phyloP scores from a whole-genome alignment of 2,888 invertebrate genomes.

The Saturnia japonica region DNA sequence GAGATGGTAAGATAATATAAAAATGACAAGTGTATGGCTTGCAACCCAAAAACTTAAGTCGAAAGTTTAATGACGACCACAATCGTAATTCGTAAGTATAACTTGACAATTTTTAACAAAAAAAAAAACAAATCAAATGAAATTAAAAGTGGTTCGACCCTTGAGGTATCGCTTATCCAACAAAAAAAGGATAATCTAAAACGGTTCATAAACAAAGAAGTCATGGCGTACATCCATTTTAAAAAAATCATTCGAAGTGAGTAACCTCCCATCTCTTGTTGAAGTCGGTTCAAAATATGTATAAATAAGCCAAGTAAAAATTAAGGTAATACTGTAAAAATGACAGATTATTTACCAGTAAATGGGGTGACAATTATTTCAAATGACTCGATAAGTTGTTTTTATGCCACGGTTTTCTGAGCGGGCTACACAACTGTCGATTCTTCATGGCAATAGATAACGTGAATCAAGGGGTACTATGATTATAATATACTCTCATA shows the following conservation, averaged over 20 bases:
- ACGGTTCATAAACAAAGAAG: too few relatives aligned
- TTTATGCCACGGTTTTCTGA: not conserved
- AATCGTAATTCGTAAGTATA: not conserved
- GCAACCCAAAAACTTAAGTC: not conserved
- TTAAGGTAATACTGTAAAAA: not conserved
- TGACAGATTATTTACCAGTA: not conserved
- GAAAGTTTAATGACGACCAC: not conserved
- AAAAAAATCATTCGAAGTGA: too few relatives aligned
- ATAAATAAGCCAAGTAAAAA: not conserved
- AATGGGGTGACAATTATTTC: not conserved
- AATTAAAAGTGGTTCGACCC: too few relatives aligned
- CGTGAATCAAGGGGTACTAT: not conserved
- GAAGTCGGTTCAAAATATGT: too few relatives aligned
- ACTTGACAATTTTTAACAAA: too few relatives aligned
- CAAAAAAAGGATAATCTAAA: too few relatives aligned
- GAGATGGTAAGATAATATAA: not conserved
- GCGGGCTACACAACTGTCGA: not conserved
- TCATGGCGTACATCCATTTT: too few relatives aligned
- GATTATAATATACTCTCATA: not conserved
- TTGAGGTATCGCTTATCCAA: too few relatives aligned
- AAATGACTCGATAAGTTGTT: not conserved
- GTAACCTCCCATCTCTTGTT: too few relatives aligned
- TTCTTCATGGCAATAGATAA: not conserved
- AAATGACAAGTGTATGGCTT: not conserved
- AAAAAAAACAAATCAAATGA: too few relatives aligned